These are phyloP conservation scores for Melanophora roralis DNA, from an alignment of 2,888 invertebrate genomes.

Conservation along the genomic window DNA sequence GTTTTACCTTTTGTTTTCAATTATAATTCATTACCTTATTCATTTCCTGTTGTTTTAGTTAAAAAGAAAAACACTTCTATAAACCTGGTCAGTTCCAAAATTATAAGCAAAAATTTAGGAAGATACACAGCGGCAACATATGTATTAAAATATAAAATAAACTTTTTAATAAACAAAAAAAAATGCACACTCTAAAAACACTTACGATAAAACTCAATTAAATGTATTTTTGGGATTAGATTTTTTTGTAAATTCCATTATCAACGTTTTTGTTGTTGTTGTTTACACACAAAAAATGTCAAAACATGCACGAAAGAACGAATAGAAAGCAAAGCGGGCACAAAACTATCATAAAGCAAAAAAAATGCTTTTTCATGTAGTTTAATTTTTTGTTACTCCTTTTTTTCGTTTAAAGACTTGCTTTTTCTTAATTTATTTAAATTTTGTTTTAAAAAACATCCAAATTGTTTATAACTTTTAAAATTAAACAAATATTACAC, in stretches of 20 bases:
- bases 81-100: conserved; percentile 14
- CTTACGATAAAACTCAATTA: no score
- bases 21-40: no score
- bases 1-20: no score
- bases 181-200: neutral
- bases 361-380: conserved; percentile 17
- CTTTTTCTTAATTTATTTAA: neutral
- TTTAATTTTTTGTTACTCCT: neutral
- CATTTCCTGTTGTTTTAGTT: no score
- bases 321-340: conserved; percentile 2
- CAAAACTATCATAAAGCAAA: neutral
- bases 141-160: neutral
- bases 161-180: conserved; percentile 2
- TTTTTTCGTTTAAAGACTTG: neutral
- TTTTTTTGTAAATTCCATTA: conserved; percentile 29
- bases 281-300: conserved; percentile 12
- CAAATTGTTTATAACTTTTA: neutral
- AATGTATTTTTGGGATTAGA: no score
- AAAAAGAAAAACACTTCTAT: no score
- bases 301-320: neutral
- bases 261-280: conserved; percentile 18
- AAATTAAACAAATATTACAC: conserved; percentile 1
- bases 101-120: neutral
- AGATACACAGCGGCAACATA: neutral
- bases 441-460: neutral